Evolutionary conservation across 1,140 invertebrate species (phyloP).

Genomic region (Drosophila pandora): DNA sequence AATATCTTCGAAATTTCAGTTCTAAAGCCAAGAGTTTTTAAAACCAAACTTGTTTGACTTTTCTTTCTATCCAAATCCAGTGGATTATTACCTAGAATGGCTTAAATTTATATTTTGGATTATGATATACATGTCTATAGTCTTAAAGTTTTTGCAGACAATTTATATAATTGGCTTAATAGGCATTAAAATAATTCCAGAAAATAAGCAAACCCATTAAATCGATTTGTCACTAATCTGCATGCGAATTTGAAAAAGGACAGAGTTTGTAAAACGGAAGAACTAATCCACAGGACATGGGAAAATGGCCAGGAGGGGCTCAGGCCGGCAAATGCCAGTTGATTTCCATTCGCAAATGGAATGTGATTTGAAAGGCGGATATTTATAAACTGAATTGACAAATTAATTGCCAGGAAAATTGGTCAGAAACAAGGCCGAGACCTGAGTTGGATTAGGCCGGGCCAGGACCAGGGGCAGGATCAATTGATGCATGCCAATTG

Average conservation of each 20-base stretch:
- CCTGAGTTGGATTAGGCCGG: slow-evolving; percentile 1
- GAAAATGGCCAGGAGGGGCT: slow-evolving; percentile 3
- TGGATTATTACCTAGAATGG: too few species aligned
- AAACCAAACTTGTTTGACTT: too few species aligned
- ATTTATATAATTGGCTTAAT: too few species aligned
- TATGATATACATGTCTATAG: too few species aligned
- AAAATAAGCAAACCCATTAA: not conserved
- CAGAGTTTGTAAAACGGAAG: slow-evolving; percentile 3
- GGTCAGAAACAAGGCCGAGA: not conserved
- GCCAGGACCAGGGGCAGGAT: slow-evolving; percentile 11
- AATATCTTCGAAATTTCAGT: too few species aligned
- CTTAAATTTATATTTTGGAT: too few species aligned
- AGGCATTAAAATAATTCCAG: not conserved
- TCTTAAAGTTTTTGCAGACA: too few species aligned
- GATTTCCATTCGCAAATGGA: slow-evolving; percentile 26
- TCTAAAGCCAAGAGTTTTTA: too few species aligned
- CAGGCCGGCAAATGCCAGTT: slow-evolving; percentile 11
- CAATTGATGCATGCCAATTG: slow-evolving; percentile 44
- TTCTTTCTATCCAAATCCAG: too few species aligned
- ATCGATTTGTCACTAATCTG: not conserved
- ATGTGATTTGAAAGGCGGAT: slow-evolving; percentile 29
- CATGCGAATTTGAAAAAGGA: too few species aligned
- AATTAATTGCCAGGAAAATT: slow-evolving; percentile 9
- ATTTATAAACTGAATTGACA: slow-evolving; percentile 29
- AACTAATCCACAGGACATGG: slow-evolving; percentile 7